These are phyloP conservation scores for Bhutanitis thaidina DNA, from an alignment of 2,888 invertebrate genomes.

Conservation along the genomic window DNA sequence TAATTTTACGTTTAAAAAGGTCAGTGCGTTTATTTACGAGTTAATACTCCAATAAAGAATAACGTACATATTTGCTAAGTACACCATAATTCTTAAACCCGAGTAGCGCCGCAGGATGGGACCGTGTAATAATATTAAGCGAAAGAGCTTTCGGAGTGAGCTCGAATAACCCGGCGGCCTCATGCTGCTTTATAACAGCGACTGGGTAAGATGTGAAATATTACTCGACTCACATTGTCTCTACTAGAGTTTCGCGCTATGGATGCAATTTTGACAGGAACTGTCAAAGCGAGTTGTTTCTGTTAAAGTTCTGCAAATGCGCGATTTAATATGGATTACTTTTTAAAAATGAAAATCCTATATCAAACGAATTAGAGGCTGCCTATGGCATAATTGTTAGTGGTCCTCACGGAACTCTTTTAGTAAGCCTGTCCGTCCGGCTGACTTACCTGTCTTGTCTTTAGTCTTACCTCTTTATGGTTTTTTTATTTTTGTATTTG, in stretches of 20 bases:
- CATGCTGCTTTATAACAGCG: conserved; percentile 27
- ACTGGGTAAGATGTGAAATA: conserved; percentile 26
- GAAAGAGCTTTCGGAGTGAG: conserved; percentile 21
- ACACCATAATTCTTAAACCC: conserved; percentile 9
- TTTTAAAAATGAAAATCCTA: no score
- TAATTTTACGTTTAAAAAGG: neutral
- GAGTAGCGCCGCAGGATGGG: conserved; percentile 17
- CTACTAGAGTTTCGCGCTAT: neutral
- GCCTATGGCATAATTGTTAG: no score
- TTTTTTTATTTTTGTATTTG: no score
- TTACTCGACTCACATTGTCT: conserved; percentile 18
- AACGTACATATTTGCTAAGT: conserved; percentile 1
- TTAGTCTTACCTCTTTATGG: no score
- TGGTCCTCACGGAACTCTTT: no score
- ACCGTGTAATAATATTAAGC: conserved; percentile 22
- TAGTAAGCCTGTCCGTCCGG: no score
- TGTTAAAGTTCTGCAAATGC: no score
- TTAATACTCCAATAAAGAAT: conserved; percentile 7
- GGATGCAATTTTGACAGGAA: neutral
- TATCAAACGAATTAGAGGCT: no score
- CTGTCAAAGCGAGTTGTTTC: neutral
- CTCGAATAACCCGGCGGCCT: conserved; percentile 21
- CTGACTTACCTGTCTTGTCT: no score
- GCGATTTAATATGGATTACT: no score
- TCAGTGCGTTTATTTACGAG: conserved; percentile 7